These are phyloP conservation scores for Trigoniulus corallinus DNA, from an alignment of 1,140 invertebrate genomes.

Conservation along the genomic window DNA sequence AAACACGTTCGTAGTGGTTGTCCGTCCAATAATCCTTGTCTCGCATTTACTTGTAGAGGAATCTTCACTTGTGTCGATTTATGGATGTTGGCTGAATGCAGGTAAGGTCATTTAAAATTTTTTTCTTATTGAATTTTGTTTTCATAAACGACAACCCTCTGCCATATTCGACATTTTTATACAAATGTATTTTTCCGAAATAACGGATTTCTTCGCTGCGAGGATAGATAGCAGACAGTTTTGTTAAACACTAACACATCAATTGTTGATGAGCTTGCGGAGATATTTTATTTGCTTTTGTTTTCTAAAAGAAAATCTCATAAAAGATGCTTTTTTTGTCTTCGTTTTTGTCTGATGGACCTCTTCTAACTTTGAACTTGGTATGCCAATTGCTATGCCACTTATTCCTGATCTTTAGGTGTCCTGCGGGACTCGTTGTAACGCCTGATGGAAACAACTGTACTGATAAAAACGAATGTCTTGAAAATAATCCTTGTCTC, in stretches of 20 bases:
- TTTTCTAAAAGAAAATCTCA: neutral
- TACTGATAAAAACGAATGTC: conserved; percentile 84
- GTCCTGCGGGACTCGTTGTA: conserved; percentile 73
- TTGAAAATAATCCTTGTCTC: conserved; percentile 65
- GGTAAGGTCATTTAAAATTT: conserved; percentile 46
- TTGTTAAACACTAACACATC: too few species aligned
- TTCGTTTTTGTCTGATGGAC: too few species aligned
- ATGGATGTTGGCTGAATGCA: conserved; percentile 95
- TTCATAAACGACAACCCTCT: conserved; percentile 3
- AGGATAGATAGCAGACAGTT: too few species aligned
- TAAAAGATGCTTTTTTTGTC: too few species aligned
- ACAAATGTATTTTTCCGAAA: neutral
- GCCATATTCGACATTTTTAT: neutral
- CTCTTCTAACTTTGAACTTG: too few species aligned
- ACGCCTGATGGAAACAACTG: conserved; percentile 76
- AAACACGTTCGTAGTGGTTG: conserved; percentile 78
- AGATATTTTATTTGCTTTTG: neutral
- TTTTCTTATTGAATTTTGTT: too few species aligned
- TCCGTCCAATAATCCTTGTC: conserved; percentile 82
- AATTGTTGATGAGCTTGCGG: too few species aligned
- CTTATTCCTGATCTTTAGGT: too few species aligned
- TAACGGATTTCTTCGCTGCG: too few species aligned
- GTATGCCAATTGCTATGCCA: too few species aligned
- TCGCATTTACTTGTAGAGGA: conserved; percentile 72
- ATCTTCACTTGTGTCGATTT: conserved; percentile 92